These are phyloP conservation scores for Netelia virgata DNA, from an alignment of 2,888 invertebrate genomes.

Conservation along the genomic window DNA sequence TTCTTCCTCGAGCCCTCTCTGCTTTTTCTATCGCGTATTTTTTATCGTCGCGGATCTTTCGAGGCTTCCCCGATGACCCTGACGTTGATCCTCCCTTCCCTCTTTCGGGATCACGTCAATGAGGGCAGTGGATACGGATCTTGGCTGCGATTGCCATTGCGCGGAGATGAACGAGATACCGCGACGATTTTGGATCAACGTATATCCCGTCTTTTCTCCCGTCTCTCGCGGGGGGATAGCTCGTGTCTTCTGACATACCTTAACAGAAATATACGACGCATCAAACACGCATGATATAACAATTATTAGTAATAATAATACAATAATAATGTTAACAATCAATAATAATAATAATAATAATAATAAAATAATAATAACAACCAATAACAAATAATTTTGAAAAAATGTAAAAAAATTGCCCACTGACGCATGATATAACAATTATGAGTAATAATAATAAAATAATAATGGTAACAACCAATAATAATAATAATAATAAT, in stretches of 20 bases:
- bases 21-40: conserved; percentile 42
- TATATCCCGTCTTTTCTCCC: conserved; percentile 31
- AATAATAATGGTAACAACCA: too few relatives aligned
- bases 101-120: conserved; percentile 11
- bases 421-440: too few relatives aligned
- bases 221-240: neutral
- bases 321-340: too few relatives aligned
- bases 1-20: conserved; percentile 65
- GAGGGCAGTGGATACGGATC: conserved; percentile 37
- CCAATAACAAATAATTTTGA: neutral
- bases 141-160: conserved; percentile 35
- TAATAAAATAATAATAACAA: too few relatives aligned
- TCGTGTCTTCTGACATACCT: conserved; percentile 40
- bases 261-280: conserved; percentile 6
- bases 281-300: neutral
- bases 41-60: conserved; percentile 29
- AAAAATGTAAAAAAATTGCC: too few relatives aligned
- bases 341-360: too few relatives aligned
- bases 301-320: neutral
- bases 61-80: conserved; percentile 11
- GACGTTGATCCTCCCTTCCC: neutral
- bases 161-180: conserved; percentile 21
- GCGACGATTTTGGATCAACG: conserved; percentile 38
- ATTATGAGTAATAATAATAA: too few relatives aligned
- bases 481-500: too few relatives aligned